These are phyloP conservation scores for Pandion haliaetus DNA, from an alignment of 2,113 vertebrate genomes.

Conservation along the genomic window DNA sequence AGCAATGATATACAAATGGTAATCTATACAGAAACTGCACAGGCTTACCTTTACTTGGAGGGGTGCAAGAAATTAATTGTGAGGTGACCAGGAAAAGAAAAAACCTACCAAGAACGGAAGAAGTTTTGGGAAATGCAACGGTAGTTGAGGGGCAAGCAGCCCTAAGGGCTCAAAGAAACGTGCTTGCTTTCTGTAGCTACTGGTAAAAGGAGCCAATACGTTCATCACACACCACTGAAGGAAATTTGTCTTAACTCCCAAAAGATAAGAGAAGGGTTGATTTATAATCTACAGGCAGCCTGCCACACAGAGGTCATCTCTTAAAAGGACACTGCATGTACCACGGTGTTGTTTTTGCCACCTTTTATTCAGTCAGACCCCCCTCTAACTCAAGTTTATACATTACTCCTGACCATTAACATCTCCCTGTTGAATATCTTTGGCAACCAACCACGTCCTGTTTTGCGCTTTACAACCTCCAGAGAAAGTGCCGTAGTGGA, in stretches of 20 bases:
- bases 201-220: background rate
- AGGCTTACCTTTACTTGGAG: background rate
- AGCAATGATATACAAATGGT: background rate
- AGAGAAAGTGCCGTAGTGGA: slow-evolving; percentile 61
- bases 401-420: slow-evolving; percentile 26
- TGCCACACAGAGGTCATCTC: background rate
- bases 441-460: slow-evolving; percentile 25
- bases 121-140: background rate
- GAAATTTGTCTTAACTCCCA: background rate
- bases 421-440: slow-evolving; percentile 34
- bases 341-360: background rate
- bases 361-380: background rate
- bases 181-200: background rate
- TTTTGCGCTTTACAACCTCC: slow-evolving; percentile 46
- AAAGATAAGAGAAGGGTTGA: slow-evolving; percentile 20
- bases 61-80: background rate
- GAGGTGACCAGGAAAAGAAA: background rate
- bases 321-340: background rate
- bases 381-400: background rate
- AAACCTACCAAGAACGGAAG: background rate
- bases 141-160: background rate
- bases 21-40: background rate
- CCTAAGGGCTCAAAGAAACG: background rate
- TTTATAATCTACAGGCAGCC: background rate
- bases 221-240: background rate